These are phyloP conservation scores for Phoronis australis DNA, from an alignment of 2,888 invertebrate genomes.

Conservation along the genomic window DNA sequence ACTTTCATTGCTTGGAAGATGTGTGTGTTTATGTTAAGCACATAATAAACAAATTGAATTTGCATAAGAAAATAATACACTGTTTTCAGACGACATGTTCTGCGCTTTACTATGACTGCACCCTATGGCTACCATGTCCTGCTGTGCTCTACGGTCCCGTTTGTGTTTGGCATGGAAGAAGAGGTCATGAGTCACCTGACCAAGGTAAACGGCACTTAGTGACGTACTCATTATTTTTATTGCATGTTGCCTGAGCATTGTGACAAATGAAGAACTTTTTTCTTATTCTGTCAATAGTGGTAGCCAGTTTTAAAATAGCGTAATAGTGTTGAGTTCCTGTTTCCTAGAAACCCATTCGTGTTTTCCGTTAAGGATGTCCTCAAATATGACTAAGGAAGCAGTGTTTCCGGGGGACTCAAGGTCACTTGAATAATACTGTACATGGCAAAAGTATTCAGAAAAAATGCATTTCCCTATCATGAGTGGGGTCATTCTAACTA, in stretches of 20 bases:
- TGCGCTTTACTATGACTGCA: conserved; percentile 45
- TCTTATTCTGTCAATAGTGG: neutral
- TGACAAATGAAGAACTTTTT: neutral
- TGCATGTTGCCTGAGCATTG: neutral
- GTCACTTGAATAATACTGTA: no score
- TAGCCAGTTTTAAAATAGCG: neutral
- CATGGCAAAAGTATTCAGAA: no score
- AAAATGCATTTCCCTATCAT: no score
- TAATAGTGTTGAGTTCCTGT: no score
- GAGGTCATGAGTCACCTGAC: conserved; percentile 48
- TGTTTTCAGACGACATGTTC: conserved; percentile 48
- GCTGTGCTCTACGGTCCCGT: conserved; percentile 45
- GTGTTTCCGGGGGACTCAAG: no score
- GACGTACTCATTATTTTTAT: no score
- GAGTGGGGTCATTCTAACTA: no score
- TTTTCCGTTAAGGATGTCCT: no score
- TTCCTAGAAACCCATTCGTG: no score
- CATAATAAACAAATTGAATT: conserved; percentile 2
- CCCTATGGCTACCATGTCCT: conserved; percentile 50
- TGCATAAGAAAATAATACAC: no score
- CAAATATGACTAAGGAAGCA: no score
- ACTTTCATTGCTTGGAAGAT: neutral
- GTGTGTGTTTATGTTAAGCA: neutral
- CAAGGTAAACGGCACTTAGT: conserved; percentile 28
- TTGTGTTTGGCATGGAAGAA: conserved; percentile 52